Percentiles rank a stretch among this genome's conserved stretches.
Conservation (phyloP, 2,113 vertebrate genomes). For the Gavia stellata region DNA sequence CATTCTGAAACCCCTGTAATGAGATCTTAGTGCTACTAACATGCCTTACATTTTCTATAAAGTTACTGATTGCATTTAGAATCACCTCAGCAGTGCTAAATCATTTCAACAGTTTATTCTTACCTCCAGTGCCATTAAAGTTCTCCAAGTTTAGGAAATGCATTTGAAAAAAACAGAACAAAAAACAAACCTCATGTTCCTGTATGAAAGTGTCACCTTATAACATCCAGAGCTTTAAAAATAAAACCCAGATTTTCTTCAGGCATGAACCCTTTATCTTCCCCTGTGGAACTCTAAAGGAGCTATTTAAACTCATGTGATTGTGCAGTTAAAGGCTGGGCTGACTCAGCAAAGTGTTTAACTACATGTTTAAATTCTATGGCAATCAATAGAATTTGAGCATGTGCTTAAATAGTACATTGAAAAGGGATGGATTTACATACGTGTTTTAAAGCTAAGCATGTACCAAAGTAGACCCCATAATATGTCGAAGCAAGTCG, state of each 20-base stretch:
- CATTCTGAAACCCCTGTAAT: constrained; percentile 23
- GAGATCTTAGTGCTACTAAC: constrained; percentile 14
- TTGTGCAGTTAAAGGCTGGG: background rate
- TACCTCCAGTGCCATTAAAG: background rate
- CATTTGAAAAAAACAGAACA: background rate
- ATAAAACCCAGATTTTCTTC: constrained; percentile 31
- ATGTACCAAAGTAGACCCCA: background rate
- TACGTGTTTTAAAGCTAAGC: background rate
- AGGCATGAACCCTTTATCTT: constrained; percentile 22
- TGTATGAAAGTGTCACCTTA: constrained; percentile 41
- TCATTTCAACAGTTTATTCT: constrained; percentile 26
- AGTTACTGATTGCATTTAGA: background rate
- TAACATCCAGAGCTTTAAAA: constrained; percentile 19
- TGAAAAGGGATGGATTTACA: constrained; percentile 36
- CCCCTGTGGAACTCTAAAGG: background rate
- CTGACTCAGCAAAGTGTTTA: constrained; percentile 54
- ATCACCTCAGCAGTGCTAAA: background rate
- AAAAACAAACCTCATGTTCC: background rate
- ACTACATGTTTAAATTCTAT: constrained; percentile 35
- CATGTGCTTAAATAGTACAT: constrained; percentile 1
- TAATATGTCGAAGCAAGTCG: background rate
- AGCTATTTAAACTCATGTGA: constrained; percentile 1
- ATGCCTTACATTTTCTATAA: background rate
- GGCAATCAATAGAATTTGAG: constrained; percentile 18
- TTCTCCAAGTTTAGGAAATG: constrained; percentile 19